phyloP scores from a whole-genome alignment of 1,140 invertebrate genomes.

The Pseudomyrmex cubaensis region DNA sequence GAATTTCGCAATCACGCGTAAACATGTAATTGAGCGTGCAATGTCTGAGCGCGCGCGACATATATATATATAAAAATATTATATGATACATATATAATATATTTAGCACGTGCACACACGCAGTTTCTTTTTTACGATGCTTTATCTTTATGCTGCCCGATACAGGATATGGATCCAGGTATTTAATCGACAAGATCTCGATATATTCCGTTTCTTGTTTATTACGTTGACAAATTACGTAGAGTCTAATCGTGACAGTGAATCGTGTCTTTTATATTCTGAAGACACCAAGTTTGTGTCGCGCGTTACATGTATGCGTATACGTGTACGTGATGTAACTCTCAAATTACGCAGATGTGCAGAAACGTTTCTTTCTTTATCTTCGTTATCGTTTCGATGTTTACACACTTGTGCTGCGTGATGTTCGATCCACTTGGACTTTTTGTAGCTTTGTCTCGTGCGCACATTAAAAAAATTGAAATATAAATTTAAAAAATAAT shows the following conservation, averaged over 20 bases:
- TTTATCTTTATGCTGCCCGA: conserved; percentile 65
- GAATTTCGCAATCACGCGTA: conserved; percentile 53
- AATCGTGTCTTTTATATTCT: neutral
- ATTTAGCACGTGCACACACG: neutral
- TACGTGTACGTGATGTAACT: neutral
- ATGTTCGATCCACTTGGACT: neutral
- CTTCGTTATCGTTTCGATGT: conserved; percentile 2
- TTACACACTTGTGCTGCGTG: neutral
- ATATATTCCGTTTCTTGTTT: neutral
- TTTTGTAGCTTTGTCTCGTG: too few relatives aligned
- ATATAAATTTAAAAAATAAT: too few relatives aligned
- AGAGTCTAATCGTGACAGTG: too few relatives aligned
- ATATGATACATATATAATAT: neutral
- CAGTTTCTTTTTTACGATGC: neutral
- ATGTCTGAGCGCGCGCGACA: too few relatives aligned
- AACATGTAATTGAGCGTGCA: conserved; percentile 16
- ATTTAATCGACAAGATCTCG: conserved; percentile 50
- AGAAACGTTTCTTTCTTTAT: conserved; percentile 8
- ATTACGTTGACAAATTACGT: conserved; percentile 2
- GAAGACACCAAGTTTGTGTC: neutral
- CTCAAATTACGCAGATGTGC: neutral
- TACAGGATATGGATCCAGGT: conserved; percentile 79
- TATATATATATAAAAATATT: neutral
- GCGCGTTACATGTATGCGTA: too few relatives aligned
- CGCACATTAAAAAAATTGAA: too few relatives aligned